These are phyloP conservation scores for Bombus affinis DNA, from an alignment of 1,140 invertebrate species.

Conservation along the genomic window DNA sequence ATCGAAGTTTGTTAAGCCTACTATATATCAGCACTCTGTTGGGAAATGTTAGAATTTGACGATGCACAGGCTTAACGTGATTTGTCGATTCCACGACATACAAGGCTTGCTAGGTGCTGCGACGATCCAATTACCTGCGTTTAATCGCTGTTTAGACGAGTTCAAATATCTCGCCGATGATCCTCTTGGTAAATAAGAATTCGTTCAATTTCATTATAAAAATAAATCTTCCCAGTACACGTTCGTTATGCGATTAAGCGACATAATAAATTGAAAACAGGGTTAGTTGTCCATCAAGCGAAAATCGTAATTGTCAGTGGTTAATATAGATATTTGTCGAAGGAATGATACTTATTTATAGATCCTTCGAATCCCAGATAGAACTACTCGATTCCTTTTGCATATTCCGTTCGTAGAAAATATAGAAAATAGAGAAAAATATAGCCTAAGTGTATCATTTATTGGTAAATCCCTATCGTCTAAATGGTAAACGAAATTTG, in stretches of 20 bases:
- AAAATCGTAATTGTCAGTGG: neutral
- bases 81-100: neutral
- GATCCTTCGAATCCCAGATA: neutral
- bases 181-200: neutral
- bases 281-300: neutral
- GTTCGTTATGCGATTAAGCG: neutral
- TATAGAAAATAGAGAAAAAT: too few species aligned
- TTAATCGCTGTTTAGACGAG: neutral
- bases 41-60: conserved; percentile 25
- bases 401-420: neutral
- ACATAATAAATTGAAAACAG: neutral
- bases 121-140: neutral
- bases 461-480: too few species aligned
- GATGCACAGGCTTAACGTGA: conserved; percentile 14
- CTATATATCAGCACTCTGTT: conserved; percentile 20
- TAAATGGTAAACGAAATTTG: too few species aligned
- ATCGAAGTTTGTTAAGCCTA: conserved; percentile 21
- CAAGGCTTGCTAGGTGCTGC: neutral
- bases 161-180: neutral
- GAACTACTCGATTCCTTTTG: neutral
- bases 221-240: neutral
- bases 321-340: neutral
- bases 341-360: neutral
- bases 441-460: too few species aligned
- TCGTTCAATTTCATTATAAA: neutral